Percentiles rank a stretch among this genome's conserved stretches.
Evolutionary conservation across 2,113 vertebrate genomes (phyloP).

Genomic region (Orthonyx spaldingii): DNA sequence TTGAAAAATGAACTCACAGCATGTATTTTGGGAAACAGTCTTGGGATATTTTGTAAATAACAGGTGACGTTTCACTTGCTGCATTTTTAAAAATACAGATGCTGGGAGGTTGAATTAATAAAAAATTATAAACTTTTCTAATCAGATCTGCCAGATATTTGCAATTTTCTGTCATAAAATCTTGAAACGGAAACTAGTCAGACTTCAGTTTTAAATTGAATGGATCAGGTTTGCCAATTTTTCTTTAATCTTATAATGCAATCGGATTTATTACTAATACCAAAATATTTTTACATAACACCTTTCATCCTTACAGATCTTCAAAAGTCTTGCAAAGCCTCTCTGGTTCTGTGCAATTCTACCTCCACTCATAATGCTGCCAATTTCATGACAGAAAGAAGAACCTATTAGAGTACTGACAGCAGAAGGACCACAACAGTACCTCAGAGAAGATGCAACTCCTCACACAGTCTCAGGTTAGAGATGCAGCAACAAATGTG

Average conservation of each 20-base stretch:
- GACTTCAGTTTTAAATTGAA: neutral
- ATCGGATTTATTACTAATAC: neutral
- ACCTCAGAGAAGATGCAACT: neutral
- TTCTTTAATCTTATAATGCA: neutral
- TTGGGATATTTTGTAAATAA: conserved; percentile 35
- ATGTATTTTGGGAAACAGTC: conserved; percentile 13
- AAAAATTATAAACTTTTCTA: conserved; percentile 10
- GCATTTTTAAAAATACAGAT: conserved; percentile 13
- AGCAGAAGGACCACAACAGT: neutral
- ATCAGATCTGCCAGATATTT: neutral
- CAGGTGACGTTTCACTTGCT: conserved; percentile 31
- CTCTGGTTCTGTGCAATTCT: neutral
- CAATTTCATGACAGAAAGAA: neutral
- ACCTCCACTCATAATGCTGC: neutral
- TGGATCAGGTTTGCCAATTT: neutral
- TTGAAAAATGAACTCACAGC: conserved; percentile 31
- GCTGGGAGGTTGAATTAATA: neutral
- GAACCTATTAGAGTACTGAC: neutral
- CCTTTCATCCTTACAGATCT: neutral
- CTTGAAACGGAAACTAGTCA: neutral
- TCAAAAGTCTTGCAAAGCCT: neutral
- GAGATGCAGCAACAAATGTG: neutral
- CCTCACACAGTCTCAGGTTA: neutral
- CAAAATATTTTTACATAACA: neutral
- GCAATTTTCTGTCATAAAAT: neutral